A percentile compares a stretch with the other conserved stretches of the same genome.
phyloP scores from a whole-genome alignment of 2,888 invertebrate genomes.

The Bugula neritina region DNA sequence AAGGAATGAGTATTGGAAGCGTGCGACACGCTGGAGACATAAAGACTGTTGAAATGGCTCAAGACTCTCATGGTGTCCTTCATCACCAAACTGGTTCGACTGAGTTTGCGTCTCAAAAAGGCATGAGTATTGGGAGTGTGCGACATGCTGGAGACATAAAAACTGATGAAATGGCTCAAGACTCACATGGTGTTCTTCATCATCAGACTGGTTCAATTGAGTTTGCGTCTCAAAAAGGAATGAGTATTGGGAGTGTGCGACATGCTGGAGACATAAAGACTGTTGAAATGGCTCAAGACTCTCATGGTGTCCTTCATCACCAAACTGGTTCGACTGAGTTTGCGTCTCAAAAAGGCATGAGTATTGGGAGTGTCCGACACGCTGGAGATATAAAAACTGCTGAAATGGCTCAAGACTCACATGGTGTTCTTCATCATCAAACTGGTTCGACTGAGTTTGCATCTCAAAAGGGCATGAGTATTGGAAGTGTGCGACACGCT shows the following conservation, averaged over 20 bases:
- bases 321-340: slow-evolving; percentile 27
- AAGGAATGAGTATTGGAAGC: slow-evolving; percentile 17
- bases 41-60: slow-evolving; percentile 9
- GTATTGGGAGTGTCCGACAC: slow-evolving; percentile 30
- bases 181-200: slow-evolving; percentile 21
- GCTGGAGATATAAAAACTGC: slow-evolving; percentile 4
- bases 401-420: not conserved
- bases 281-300: not conserved
- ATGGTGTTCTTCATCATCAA: not conserved
- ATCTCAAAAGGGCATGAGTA: slow-evolving; percentile 23
- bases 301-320: not conserved
- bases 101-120: slow-evolving; percentile 16
- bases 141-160: slow-evolving; percentile 26
- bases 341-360: slow-evolving; percentile 31
- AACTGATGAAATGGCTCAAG: not conserved
- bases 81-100: slow-evolving; percentile 10
- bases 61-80: not conserved
- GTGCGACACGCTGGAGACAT: slow-evolving; percentile 21
- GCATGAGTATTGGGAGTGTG: slow-evolving; percentile 16
- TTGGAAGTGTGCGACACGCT: not conserved
- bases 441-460: not conserved
- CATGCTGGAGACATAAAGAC: slow-evolving; percentile 19
- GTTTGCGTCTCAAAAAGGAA: slow-evolving; percentile 22
- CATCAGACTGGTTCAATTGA: not conserved
- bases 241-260: slow-evolving; percentile 12